Evolutionary conservation across 1,140 invertebrate genomes (phyloP), one percentile per base, ranked within the genome.

Genomic region (Drosophila rhopaloa): DNA sequence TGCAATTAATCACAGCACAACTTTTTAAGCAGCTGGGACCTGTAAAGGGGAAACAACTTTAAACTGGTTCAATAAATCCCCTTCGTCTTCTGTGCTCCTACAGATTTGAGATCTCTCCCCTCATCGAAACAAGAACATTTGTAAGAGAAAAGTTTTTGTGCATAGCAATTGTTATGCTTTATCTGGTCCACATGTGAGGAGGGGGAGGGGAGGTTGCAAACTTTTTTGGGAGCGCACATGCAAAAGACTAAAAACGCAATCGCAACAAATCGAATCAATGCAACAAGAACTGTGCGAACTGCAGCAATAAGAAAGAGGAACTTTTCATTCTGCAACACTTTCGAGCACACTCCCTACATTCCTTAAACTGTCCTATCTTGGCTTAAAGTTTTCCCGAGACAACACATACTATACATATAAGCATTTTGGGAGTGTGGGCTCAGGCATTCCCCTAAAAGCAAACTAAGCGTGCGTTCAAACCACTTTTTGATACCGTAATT

Each of bases 161-260:
- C 72, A 66, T 73, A 54, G 81, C 77, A 85, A 84, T 84, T 85
- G 81, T 70, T 76, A 79, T 79, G 76, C 72, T 84, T 84, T 84
- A 84, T 84, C 81, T 48, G 62, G 70, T 65, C 59, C 61, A 65
- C 47, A 61, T 58, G 62, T 40, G 48, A 27, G 4, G 13, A 0
- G 35, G 10, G n/a, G n/a, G 27, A 19, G 19, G 19, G 19, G 16
- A 16, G 10, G n/a, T 44, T 27, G 29, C 19, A 65, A 76, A 51
- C 19, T 66, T 76, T 66, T 76, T 88, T 83, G 63, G 68, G 66
- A 66, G 83, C 70, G 74, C 83, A 86, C 83, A 88, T 88, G 83
- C 83, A 88, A 88, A 88, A 89, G 76, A 84, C 83, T 83, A 80
- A 88, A 86, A 88, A 89, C 80, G 83, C 84, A 88, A 89, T 88